Evolutionary conservation across 2,888 invertebrate species (phyloP), one percentile per base, ranked within the genome.

Genomic region (Diaphora mendica): DNA sequence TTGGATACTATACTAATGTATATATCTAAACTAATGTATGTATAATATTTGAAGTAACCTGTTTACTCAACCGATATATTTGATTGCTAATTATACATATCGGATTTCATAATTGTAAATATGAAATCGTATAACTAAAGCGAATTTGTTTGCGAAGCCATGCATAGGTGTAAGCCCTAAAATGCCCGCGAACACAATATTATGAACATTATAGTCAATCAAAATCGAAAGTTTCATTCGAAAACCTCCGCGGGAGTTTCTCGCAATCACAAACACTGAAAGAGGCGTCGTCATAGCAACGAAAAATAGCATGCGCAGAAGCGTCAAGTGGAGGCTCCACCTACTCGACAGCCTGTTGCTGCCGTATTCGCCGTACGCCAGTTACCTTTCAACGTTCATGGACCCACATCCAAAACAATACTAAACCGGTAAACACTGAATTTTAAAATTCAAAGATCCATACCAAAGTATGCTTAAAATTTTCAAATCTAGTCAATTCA

Each of bases 211-310:
- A 86, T 79, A 87, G 89, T 92, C 93, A 91, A 92, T 92, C 92
- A 90, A 84, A 82, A 73, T 71, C 76, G 73, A 88, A 91, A 92
- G 88, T 91, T 92, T 87, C 87, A 87, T 89, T 87, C 83, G 83
- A 85, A 87, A 87, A 87, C 86, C 88, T 87, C 82, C 83, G 79
- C 86, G 77, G 82, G 76, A 83, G 82, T 88, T 86, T 86, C 84
- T 77, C 82, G 89, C 88, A 89, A 92, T 93, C 92, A 94, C 92
- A 94, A 95, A 94, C 94, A 95, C 75, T 82, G 83, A 88, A 90
- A 92, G 91, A 93, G 93, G 92, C 92, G 96, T 96, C 83, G 90
- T 89, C 93, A 96, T 95, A 89, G 91, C 89, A 93, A 96, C 96
- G 82, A 87, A 71, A 75, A 77, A 75, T 73, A 79, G 76, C 86